Conservation (phyloP, 1,140 invertebrate genomes). For the Pogonomyrmex barbatus region DNA sequence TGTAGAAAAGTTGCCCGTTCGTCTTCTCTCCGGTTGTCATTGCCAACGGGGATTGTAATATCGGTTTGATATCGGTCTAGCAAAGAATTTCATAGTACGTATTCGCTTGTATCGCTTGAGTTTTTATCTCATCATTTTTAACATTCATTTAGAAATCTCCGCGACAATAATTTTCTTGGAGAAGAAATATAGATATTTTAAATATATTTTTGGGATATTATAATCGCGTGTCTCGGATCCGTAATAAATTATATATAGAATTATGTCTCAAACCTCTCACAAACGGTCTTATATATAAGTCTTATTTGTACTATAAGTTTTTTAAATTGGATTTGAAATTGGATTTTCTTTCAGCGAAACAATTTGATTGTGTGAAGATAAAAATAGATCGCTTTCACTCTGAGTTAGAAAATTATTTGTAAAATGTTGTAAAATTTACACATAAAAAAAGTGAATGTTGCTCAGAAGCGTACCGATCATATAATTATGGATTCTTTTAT, state of each 20-base stretch:
- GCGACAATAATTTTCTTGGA: neutral
- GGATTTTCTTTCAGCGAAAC: neutral
- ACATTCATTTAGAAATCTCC: constrained; percentile 13
- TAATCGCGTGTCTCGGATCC: neutral
- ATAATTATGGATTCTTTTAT: neutral
- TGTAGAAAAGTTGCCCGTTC: constrained; percentile 48
- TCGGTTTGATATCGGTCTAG: neutral
- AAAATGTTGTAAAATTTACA: neutral
- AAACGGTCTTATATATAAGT: neutral
- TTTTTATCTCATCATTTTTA: neutral
- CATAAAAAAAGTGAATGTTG: neutral
- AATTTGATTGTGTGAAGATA: neutral
- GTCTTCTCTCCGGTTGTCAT: constrained; percentile 31
- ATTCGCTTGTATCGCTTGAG: neutral
- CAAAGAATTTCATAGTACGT: neutral
- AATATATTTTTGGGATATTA: neutral
- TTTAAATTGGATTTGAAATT: neutral
- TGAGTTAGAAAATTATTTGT: neutral
- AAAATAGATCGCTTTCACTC: neutral
- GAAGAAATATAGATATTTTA: neutral
- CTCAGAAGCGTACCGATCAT: neutral
- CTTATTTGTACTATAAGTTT: neutral
- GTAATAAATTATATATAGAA: neutral
- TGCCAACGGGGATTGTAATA: constrained; percentile 25
- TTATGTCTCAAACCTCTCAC: neutral